Conservation (phyloP, 2,888 invertebrate genomes). For the Trichacis sp. region DNA sequence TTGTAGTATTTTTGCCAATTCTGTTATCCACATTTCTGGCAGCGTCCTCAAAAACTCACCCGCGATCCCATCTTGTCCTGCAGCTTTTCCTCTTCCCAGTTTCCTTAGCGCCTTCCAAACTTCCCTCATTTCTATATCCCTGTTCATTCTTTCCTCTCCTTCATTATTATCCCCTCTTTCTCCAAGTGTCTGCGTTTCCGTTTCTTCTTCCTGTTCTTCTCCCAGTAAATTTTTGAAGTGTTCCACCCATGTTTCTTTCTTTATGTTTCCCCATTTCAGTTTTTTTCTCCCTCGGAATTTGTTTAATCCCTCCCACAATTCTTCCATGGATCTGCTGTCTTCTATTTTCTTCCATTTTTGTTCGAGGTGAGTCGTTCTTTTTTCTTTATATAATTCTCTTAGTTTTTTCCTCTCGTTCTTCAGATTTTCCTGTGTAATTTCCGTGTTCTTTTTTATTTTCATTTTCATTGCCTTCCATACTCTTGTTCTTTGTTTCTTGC, state of each 20-base stretch:
- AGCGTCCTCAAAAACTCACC: no score
- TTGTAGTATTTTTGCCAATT: no score
- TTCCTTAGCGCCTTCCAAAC: background rate
- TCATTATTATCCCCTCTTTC: background rate
- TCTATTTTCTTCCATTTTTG: background rate
- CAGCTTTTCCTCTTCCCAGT: no score
- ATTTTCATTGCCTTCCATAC: background rate
- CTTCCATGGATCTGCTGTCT: background rate
- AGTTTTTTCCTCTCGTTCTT: no score
- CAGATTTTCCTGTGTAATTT: no score
- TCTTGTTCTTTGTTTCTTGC: background rate
- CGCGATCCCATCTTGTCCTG: slow-evolving; percentile 5
- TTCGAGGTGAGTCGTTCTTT: background rate
- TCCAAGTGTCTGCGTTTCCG: background rate
- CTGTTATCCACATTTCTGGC: no score
- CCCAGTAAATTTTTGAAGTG: background rate
- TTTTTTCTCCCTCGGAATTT: background rate
- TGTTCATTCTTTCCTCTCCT: background rate
- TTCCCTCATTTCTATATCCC: background rate
- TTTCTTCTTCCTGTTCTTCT: background rate
- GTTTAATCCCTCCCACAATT: background rate
- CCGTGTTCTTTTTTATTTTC: background rate
- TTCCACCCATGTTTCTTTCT: no score
- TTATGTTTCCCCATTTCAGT: background rate
- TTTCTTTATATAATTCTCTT: background rate